Percentiles rank a stretch among this genome's conserved stretches.
Evolutionary conservation across 2,113 vertebrate species (phyloP).

Genomic region (Grammomys dolichurus): DNA sequence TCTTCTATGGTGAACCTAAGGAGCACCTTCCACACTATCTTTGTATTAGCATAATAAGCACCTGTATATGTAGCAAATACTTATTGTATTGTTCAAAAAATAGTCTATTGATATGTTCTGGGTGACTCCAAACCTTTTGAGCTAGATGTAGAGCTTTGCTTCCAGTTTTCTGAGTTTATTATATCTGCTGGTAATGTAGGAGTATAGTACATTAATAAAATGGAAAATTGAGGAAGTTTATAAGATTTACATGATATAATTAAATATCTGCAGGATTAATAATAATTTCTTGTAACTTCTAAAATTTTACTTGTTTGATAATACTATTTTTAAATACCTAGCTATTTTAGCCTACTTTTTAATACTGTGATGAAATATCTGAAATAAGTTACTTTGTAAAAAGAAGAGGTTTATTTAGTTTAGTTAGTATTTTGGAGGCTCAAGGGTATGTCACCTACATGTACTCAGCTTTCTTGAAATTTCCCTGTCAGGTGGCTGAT

Average conservation of each 20-base stretch:
- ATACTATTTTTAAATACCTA: slow-evolving; percentile 13
- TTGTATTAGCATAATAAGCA: not conserved
- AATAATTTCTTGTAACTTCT: slow-evolving; percentile 13
- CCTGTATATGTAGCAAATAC: not conserved
- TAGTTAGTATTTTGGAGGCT: not conserved
- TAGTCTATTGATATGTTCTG: not conserved
- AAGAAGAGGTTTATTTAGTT: not conserved
- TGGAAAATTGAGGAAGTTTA: slow-evolving; percentile 7
- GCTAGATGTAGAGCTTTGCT: slow-evolving; percentile 1
- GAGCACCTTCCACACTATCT: not conserved
- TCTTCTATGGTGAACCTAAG: not conserved
- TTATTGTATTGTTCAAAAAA: not conserved
- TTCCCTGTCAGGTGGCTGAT: not conserved
- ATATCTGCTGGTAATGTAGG: not conserved
- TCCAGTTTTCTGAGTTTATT: slow-evolving; percentile 15
- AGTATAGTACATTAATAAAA: slow-evolving; percentile 47
- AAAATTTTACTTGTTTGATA: slow-evolving; percentile 46
- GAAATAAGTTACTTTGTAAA: not conserved
- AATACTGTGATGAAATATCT: not conserved
- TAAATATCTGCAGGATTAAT: slow-evolving; percentile 39
- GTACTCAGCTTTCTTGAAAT: not conserved
- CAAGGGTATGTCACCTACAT: not conserved
- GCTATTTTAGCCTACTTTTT: not conserved
- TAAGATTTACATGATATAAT: slow-evolving; percentile 33
- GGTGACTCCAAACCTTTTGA: not conserved